Evolutionary conservation across 2,797 vertebrate species (phyloP), one percentile per base, ranked within the genome.

Genomic region (Lerista edwardsae): DNA sequence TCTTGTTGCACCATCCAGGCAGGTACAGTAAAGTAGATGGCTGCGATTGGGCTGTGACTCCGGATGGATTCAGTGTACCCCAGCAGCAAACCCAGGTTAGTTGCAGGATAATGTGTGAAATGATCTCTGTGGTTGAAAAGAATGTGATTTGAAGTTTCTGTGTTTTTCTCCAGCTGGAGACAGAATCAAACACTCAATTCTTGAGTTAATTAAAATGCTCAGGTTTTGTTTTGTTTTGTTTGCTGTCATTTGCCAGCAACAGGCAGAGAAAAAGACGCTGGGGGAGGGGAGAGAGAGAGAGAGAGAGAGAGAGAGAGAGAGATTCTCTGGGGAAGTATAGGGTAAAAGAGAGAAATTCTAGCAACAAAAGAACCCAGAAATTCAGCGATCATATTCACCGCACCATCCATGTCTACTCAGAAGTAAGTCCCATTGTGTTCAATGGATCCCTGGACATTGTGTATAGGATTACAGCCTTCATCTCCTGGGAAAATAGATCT

Each of bases 51-150:
- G 34, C 19, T 15, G 6, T 11, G 25, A 15, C 34, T 29, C 15
- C 31, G 11, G 11, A 2, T 0, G 12, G 10, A 9, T 15, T 10
- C 23, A 17, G 8, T 2, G 10, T 23, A 11, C 1, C 44, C n/a
- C 29, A 21, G 34, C 61, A 21, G 27, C 19, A 69, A 85, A 75
- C 34, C 51, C 2, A 2, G 17, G 25, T 75, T 29, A 27, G 7
- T 44, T 57, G 29, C 36, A 6, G 21, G 1, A 7, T 3, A 9
- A 69, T 1, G 29, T 75, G 15, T 39, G 10, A 51, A 39, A 72
- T 39, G 19, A 36, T 23, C 19, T 23, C 34, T n/a, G 3, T 39
- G 31, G 68, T 55, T 55, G 15, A 17, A 55, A 55, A 55, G 3
- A 11, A 12, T 21, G 29, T 31, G 9, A 19, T 44, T 4, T 23